These are phyloP conservation scores for Bugulina stolonifera DNA, from an alignment of 2,888 invertebrate species.

Conservation along the genomic window DNA sequence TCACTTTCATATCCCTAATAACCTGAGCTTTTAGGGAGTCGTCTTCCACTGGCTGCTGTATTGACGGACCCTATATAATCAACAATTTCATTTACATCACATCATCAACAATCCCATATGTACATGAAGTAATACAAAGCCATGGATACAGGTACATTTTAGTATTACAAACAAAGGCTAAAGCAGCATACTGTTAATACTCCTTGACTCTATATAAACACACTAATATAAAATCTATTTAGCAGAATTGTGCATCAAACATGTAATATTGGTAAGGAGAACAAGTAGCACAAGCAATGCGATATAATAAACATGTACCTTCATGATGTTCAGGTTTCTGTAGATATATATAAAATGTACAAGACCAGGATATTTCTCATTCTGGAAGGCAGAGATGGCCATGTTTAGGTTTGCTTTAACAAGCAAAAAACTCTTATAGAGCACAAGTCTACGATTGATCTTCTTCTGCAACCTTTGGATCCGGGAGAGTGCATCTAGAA, in stretches of 20 bases:
- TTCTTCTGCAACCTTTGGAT: not conserved
- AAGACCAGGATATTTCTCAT: slow-evolving; percentile 20
- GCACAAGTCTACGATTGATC: not conserved
- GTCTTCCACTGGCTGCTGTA: not conserved
- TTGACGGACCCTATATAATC: slow-evolving; percentile 16
- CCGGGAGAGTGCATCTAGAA: not conserved
- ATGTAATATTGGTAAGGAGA: no score
- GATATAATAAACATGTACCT: no score
- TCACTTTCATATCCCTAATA: slow-evolving; percentile 9
- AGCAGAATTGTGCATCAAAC: no score
- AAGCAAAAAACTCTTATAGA: not conserved
- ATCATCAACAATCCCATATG: no score
- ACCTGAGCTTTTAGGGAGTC: not conserved
- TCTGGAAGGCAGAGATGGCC: slow-evolving; percentile 19
- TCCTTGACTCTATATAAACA: no score
- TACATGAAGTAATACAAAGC: no score
- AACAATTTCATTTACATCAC: no score
- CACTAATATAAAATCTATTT: no score
- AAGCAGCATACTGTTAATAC: no score
- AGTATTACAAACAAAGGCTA: no score
- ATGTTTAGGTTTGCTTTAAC: slow-evolving; percentile 16
- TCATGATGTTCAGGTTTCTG: slow-evolving; percentile 1
- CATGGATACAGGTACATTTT: no score
- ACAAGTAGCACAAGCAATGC: no score
- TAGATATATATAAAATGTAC: slow-evolving; percentile 14